Evolutionary conservation across 2,888 invertebrate species (phyloP), one percentile per base, ranked within the genome.

Genomic region (Conus canariensis): DNA sequence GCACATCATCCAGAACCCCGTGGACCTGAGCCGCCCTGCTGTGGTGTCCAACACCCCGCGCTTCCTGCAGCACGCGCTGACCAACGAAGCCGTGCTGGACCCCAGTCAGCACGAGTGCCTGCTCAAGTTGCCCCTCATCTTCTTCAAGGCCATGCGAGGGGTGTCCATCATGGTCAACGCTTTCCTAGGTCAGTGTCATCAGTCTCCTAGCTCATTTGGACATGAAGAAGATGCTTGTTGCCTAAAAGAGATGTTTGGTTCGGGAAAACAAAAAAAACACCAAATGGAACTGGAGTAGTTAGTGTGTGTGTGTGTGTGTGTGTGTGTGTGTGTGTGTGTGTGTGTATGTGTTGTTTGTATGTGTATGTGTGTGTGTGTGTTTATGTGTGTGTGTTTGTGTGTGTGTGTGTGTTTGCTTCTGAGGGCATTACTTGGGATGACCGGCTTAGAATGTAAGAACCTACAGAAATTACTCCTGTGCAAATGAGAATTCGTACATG

Each of bases 111-210:
- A 99, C 97, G 95, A 95, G 70, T 96, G 96, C 92, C 94, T 96
- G 60, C 91, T 91, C 60, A 94, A 93, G 91, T 93, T 99, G 93
- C 99, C 99, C 0, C 97, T 97, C 92, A 99, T 99, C 95, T 99
- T 99, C 97, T 97, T 98, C 93, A 98, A 98, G 96, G 99, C 99
- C 14, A 98, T 99, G 97, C 98, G 98, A 96, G 99, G 99, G 77
- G 97, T 99, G 91, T 98, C 99, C 0, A 98, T 98, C 64, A 98
- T 99, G 95, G 98, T 99, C 22, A 99, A 99, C 97, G 98, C 99
- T 1, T 99, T 99, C 97, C 97, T 99, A 93, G 99, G 99, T 98
- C 97, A 97, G 70, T 25, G 77, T 74, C 59, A 19, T 14, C n/a
- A 19, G 74, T 74, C 10, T 6, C 30, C 2, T 1, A 6, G 60